These are phyloP conservation scores for Hemibates koningsi DNA, from an alignment of 2,113 vertebrate species.

Conservation along the genomic window DNA sequence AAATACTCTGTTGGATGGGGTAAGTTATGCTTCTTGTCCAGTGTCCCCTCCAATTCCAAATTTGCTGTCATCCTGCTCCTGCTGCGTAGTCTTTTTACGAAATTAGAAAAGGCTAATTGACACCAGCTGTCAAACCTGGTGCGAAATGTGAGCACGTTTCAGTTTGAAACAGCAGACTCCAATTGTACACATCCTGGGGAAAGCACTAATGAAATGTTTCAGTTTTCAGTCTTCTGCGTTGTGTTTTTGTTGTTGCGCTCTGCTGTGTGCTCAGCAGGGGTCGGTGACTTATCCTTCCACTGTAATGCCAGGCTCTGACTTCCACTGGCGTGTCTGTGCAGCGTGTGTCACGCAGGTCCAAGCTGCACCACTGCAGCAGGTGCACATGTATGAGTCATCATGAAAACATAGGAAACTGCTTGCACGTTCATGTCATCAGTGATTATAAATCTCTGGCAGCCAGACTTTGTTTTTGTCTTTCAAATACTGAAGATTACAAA, in stretches of 20 bases:
- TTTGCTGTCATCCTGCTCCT: neutral
- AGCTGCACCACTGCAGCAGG: constrained; percentile 15
- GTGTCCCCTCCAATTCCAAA: neutral
- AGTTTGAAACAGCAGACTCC: neutral
- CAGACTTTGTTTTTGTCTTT: neutral
- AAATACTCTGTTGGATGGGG: constrained; percentile 94
- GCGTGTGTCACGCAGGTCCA: neutral
- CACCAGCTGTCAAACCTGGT: neutral
- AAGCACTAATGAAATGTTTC: constrained; percentile 1
- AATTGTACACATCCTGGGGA: neutral
- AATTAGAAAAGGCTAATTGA: constrained; percentile 16
- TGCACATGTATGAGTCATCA: constrained; percentile 20
- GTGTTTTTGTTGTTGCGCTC: neutral
- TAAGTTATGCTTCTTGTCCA: constrained; percentile 65
- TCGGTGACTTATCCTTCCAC: neutral
- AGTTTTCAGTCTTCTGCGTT: neutral
- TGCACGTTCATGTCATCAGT: neutral
- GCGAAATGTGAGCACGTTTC: neutral
- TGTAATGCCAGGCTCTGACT: neutral
- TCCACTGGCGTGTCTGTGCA: neutral
- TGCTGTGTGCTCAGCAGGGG: neutral
- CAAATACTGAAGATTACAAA: neutral
- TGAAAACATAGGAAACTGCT: neutral
- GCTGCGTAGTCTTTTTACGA: neutral
- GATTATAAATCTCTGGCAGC: neutral